These are phyloP conservation scores for Ibidorhyncha struthersii DNA, from an alignment of 2,113 vertebrate species.

Conservation along the genomic window DNA sequence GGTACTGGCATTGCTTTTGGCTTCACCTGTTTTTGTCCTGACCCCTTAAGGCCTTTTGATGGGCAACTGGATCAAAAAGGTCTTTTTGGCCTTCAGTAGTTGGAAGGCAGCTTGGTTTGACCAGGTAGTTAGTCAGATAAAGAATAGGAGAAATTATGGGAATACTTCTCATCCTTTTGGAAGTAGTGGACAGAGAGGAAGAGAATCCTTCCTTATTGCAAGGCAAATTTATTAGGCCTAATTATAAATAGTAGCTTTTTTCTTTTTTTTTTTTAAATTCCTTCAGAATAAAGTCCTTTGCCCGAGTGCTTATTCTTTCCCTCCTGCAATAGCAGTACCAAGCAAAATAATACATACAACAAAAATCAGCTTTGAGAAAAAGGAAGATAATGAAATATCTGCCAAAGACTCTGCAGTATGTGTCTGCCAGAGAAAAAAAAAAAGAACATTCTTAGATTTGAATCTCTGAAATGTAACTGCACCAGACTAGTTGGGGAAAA, in stretches of 20 bases:
- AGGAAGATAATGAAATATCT: neutral
- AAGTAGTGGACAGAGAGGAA: neutral
- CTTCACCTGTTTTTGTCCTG: neutral
- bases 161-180: neutral
- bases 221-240: neutral
- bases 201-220: neutral
- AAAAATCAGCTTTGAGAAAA: neutral
- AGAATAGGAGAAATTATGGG: neutral
- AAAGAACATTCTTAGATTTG: slow-evolving; percentile 30
- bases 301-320: neutral
- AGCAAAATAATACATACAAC: neutral
- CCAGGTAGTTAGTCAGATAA: neutral
- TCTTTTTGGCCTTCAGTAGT: neutral
- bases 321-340: neutral
- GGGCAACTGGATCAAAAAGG: neutral
- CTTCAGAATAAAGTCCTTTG: neutral
- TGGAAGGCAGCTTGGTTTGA: neutral
- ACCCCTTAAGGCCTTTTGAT: neutral
- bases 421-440: neutral
- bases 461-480: slow-evolving; percentile 67
- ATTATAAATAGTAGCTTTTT: neutral
- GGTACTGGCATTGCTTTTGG: neutral
- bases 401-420: neutral
- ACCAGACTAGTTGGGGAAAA: slow-evolving; percentile 66
- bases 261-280: neutral